A percentile compares a stretch with the other conserved stretches of the same genome.
These are phyloP conservation scores for Lasioglossum baleicum DNA, from an alignment of 1,140 invertebrate species.

Conservation along the genomic window DNA sequence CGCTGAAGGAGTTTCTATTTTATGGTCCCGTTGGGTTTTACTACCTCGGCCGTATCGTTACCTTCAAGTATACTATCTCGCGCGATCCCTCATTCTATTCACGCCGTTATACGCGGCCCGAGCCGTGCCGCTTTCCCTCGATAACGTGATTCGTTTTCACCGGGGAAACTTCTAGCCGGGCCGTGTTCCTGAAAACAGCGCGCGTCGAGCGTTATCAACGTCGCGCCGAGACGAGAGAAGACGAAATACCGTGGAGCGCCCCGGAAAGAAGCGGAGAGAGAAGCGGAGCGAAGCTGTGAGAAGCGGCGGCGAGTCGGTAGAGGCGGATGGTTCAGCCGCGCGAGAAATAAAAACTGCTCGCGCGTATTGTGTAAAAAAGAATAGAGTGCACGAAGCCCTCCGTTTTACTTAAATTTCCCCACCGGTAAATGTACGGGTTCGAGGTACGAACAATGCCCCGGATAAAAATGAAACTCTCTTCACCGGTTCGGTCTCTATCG, in stretches of 20 bases:
- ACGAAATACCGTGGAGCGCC: too few relatives aligned
- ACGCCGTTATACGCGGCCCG: not conserved
- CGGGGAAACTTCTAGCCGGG: not conserved
- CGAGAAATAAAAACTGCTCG: constrained; percentile 30
- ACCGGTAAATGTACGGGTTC: not conserved
- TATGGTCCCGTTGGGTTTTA: too few relatives aligned
- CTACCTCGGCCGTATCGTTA: too few relatives aligned
- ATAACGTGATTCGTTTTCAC: not conserved
- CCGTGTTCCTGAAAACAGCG: not conserved
- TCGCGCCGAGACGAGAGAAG: too few relatives aligned
- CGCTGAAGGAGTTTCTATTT: too few relatives aligned
- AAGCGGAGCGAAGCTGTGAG: too few relatives aligned
- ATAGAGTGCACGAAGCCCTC: not conserved
- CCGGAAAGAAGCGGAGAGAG: not conserved
- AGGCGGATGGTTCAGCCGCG: not conserved
- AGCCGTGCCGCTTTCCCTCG: too few relatives aligned
- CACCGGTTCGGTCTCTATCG: constrained; percentile 1
- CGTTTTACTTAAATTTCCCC: constrained; percentile 37
- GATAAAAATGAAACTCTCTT: constrained; percentile 14
- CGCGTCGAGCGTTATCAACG: constrained; percentile 7
- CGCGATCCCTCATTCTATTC: not conserved
- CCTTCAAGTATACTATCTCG: too few relatives aligned
- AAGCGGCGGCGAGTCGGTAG: not conserved
- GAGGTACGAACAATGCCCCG: not conserved
- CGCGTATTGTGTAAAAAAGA: constrained; percentile 12